Evolutionary conservation across 2,113 vertebrate genomes (phyloP).

Genomic region (Chionis minor): DNA sequence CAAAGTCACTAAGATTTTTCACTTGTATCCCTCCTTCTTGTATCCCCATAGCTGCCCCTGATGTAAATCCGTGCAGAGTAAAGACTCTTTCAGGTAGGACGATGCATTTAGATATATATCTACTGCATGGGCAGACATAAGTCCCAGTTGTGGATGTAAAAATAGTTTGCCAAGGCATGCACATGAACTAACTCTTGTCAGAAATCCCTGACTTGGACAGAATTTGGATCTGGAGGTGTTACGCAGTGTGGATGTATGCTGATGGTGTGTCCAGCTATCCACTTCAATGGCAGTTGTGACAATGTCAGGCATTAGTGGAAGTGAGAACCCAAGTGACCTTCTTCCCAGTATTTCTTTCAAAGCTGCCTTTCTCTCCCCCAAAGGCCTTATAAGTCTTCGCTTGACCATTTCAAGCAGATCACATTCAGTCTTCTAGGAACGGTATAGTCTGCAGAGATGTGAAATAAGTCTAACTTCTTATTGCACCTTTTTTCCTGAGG

Average conservation of each 20-base stretch:
- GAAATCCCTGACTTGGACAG: background rate
- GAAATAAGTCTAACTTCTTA: background rate
- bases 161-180: background rate
- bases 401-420: background rate
- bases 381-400: background rate
- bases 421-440: background rate
- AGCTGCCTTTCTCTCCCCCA: background rate
- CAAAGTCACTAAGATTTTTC: background rate
- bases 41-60: background rate
- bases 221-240: background rate
- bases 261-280: background rate
- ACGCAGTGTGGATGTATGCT: background rate
- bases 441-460: background rate
- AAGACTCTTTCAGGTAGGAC: background rate
- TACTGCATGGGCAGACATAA: background rate
- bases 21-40: background rate
- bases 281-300: background rate
- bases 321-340: background rate
- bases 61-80: background rate
- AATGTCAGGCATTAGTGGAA: background rate
- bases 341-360: background rate
- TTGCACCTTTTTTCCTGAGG: background rate
- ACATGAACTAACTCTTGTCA: background rate
- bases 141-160: background rate
- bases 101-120: background rate